phyloP scores from a whole-genome alignment of 2,797 vertebrate genomes.

The Dermochelys coriacea region DNA sequence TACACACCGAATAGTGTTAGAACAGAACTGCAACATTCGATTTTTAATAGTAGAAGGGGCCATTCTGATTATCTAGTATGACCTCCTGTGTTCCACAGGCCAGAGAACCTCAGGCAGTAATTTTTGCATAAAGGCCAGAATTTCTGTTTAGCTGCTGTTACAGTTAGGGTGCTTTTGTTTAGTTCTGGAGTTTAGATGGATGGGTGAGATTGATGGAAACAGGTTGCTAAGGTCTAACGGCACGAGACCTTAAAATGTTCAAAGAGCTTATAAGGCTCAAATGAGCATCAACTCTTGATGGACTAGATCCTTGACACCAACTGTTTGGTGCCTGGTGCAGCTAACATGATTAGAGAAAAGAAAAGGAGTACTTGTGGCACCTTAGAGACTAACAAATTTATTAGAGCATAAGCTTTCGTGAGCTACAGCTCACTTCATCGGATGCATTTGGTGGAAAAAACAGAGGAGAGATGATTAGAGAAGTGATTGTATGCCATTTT shows the following conservation, averaged over 20 bases:
- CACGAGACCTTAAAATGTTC: neutral
- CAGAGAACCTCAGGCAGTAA: neutral
- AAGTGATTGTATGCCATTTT: neutral
- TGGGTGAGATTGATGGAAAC: neutral
- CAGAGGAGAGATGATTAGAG: too few species aligned
- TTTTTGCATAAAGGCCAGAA: neutral
- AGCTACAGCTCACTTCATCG: too few species aligned
- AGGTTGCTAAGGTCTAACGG: neutral
- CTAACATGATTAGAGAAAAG: too few species aligned
- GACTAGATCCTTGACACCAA: neutral
- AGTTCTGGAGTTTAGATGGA: neutral
- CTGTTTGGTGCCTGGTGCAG: neutral
- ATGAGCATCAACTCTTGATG: neutral
- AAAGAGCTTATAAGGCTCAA: neutral
- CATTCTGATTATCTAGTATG: neutral
- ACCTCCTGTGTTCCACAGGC: neutral
- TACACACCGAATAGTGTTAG: neutral
- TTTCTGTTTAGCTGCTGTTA: neutral
- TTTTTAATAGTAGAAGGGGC: neutral
- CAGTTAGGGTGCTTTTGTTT: neutral
- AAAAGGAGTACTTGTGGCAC: too few species aligned
- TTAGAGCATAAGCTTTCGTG: too few species aligned
- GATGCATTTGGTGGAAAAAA: too few species aligned
- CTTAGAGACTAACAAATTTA: too few species aligned
- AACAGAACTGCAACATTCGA: neutral